Conservation (phyloP, 37 sponge, comb jelly and placozoan species). For the Halichondria panicea region DNA sequence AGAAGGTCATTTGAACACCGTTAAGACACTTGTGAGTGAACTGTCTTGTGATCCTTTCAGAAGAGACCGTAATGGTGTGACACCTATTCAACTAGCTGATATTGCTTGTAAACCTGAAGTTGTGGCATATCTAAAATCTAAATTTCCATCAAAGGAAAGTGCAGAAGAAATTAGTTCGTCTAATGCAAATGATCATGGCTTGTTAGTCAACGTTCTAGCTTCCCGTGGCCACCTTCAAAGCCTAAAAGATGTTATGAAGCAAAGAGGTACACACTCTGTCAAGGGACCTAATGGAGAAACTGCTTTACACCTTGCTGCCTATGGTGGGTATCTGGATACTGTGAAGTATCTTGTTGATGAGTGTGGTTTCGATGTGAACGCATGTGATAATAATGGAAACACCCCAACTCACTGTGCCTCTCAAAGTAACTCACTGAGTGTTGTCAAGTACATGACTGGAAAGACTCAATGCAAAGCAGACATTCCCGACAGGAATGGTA, state of each 20-base stretch:
- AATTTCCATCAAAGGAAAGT: background rate
- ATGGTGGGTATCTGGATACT: conserved; percentile 24
- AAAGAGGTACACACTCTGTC: background rate
- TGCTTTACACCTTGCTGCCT: conserved; percentile 27
- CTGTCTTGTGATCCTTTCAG: background rate
- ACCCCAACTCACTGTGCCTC: conserved; percentile 52
- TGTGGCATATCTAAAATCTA: conserved; percentile 24
- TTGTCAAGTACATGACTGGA: conserved; percentile 16
- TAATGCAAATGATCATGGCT: background rate
- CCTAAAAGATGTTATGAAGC: conserved; percentile 6
- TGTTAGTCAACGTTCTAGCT: conserved; percentile 24
- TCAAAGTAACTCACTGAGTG: conserved; percentile 9
- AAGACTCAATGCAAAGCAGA: background rate
- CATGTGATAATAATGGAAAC: conserved; percentile 26
- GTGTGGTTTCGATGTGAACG: conserved; percentile 10
- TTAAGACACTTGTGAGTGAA: conserved; percentile 27
- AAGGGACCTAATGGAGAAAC: conserved; percentile 26
- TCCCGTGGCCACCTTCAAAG: conserved; percentile 26
- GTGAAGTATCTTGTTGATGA: conserved; percentile 39
- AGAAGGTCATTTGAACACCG: conserved; percentile 53
- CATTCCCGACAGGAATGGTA: conserved; percentile 29
- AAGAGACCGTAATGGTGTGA: conserved; percentile 28
- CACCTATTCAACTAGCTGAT: conserved; percentile 64
- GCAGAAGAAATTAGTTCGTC: background rate
- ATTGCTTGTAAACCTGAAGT: conserved; percentile 53